Evolutionary conservation across 2,797 vertebrate species (phyloP).

Genomic region (Myotis findleyi): DNA sequence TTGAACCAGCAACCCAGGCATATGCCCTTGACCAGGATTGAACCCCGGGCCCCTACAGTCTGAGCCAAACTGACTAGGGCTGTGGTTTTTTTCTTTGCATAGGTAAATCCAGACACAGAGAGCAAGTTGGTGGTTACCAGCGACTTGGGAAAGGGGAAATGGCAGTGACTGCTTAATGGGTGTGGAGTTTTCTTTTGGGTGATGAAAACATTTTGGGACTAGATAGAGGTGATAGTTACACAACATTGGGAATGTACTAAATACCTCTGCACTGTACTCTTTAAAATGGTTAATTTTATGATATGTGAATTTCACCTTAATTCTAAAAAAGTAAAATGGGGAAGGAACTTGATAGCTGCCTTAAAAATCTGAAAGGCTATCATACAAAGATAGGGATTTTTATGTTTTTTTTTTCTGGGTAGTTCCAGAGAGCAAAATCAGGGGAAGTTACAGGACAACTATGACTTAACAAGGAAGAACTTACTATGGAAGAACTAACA

Average conservation of each 20-base stretch:
- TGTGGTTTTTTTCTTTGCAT: not conserved
- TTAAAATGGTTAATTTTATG: constrained; percentile 23
- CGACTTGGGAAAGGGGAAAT: not conserved
- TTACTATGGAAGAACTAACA: constrained; percentile 47
- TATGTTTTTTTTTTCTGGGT: not conserved
- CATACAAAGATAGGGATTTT: not conserved
- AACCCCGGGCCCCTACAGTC: too few species aligned
- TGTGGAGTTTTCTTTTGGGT: constrained; percentile 26
- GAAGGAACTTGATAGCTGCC: constrained; percentile 52
- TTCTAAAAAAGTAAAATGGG: constrained; percentile 16
- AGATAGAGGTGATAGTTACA: not conserved
- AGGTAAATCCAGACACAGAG: constrained; percentile 22
- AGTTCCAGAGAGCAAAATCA: constrained; percentile 24
- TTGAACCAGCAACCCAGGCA: too few species aligned
- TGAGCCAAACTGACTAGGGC: too few species aligned
- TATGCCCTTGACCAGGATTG: too few species aligned
- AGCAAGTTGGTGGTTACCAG: constrained; percentile 25
- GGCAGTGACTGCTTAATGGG: not conserved
- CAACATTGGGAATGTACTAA: constrained; percentile 18
- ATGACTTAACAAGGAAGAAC: constrained; percentile 59
- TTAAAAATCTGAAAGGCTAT: constrained; percentile 57
- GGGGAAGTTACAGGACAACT: constrained; percentile 48
- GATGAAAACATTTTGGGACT: constrained; percentile 59
- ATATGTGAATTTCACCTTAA: constrained; percentile 28
- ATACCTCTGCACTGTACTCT: not conserved